Percentiles rank a stretch among this genome's conserved stretches.
These are phyloP conservation scores for Brachionus rubens DNA, from an alignment of 1,140 invertebrate genomes.

Conservation along the genomic window DNA sequence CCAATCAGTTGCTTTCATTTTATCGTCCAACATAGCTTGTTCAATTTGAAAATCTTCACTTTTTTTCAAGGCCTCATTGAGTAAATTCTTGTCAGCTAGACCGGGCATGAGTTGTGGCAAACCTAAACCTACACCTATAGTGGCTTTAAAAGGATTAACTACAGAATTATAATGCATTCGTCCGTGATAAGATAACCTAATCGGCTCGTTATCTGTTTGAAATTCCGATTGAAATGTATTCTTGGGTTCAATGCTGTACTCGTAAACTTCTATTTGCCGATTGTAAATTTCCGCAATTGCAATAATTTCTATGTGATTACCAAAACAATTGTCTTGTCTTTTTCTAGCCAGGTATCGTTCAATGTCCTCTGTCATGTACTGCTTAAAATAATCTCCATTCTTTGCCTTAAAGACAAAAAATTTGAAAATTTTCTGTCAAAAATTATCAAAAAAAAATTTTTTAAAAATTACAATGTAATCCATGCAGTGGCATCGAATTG, in stretches of 20 bases:
- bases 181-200: slow-evolving; percentile 83
- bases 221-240: slow-evolving; percentile 80
- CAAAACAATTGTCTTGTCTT: slow-evolving; percentile 71
- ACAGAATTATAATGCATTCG: slow-evolving; percentile 86
- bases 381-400: slow-evolving; percentile 85
- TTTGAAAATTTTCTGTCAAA: slow-evolving; percentile 1
- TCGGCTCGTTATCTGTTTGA: slow-evolving; percentile 71
- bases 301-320: slow-evolving; percentile 90
- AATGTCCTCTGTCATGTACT: slow-evolving; percentile 89
- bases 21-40: slow-evolving; percentile 87
- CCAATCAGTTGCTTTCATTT: slow-evolving; percentile 84
- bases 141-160: slow-evolving; percentile 76
- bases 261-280: slow-evolving; percentile 85
- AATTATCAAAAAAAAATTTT: neutral
- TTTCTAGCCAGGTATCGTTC: slow-evolving; percentile 74
- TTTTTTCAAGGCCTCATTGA: slow-evolving; percentile 74
- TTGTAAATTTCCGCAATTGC: slow-evolving; percentile 89
- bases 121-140: slow-evolving; percentile 79
- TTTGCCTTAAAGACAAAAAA: slow-evolving; percentile 64
- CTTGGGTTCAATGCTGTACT: slow-evolving; percentile 80
- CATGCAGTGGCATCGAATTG: slow-evolving; percentile 81
- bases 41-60: slow-evolving; percentile 83
- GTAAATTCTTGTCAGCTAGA: slow-evolving; percentile 70
- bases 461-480: slow-evolving; percentile 75
- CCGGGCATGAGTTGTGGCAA: slow-evolving; percentile 79